These are phyloP conservation scores for Neuroterus valhalla DNA, from an alignment of 1,140 invertebrate genomes.

Conservation along the genomic window DNA sequence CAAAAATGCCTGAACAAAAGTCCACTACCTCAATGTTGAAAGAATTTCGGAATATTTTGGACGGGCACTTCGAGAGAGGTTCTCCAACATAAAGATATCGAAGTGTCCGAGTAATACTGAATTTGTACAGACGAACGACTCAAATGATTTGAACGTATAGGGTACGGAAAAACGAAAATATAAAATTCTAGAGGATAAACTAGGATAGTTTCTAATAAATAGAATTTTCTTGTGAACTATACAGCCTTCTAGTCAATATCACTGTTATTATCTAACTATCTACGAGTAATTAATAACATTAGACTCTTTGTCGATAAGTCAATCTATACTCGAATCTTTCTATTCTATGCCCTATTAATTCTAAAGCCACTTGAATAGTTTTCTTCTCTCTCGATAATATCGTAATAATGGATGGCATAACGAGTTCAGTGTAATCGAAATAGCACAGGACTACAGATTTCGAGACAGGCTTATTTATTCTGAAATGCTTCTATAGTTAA, in stretches of 20 bases:
- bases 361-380: constrained; percentile 48
- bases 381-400: constrained; percentile 36
- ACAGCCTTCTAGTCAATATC: constrained; percentile 41
- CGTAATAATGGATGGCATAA: constrained; percentile 52
- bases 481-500: constrained; percentile 49
- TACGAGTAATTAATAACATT: constrained; percentile 57
- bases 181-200: constrained; percentile 14
- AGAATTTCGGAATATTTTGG: no score
- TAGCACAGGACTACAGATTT: constrained; percentile 43
- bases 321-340: constrained; percentile 50
- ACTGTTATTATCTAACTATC: constrained; percentile 45
- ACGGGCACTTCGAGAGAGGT: no score
- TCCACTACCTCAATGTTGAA: no score
- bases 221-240: constrained; percentile 39
- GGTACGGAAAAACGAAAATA: constrained; percentile 21
- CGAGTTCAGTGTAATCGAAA: constrained; percentile 48
- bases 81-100: not conserved
- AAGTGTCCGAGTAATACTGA: constrained; percentile 1
- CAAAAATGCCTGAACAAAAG: no score
- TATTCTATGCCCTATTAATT: constrained; percentile 47
- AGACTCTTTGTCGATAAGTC: constrained; percentile 56
- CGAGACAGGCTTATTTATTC: constrained; percentile 45
- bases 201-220: constrained; percentile 16
- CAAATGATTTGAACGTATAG: constrained; percentile 6
- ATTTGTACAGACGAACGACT: constrained; percentile 18